Percentiles rank a stretch among this genome's conserved stretches.
Evolutionary conservation across 1,140 invertebrate species (phyloP).

Genomic region (Trichogramma pretiosum): DNA sequence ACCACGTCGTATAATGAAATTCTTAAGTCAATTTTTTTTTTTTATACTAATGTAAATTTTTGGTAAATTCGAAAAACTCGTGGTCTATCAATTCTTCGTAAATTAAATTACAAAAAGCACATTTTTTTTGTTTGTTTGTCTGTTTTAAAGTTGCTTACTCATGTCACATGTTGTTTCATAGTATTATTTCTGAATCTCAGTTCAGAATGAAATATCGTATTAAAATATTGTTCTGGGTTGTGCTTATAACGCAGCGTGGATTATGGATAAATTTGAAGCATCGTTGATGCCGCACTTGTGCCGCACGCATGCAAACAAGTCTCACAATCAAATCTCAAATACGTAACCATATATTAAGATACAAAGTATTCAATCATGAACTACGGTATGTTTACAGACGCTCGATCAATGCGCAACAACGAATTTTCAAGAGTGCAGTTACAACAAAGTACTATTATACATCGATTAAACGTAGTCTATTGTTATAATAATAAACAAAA

Average conservation of each 20-base stretch:
- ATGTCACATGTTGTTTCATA: constrained; percentile 7
- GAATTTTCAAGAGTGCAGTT: constrained; percentile 16
- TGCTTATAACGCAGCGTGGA: constrained; percentile 17
- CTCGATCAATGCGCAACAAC: too few relatives aligned
- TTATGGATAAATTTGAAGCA: too few relatives aligned
- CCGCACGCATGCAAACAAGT: too few relatives aligned
- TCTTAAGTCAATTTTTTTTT: constrained; percentile 18
- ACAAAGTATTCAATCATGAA: too few relatives aligned
- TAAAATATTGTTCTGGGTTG: constrained; percentile 19
- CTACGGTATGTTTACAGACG: too few relatives aligned
- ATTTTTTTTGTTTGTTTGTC: constrained; percentile 21
- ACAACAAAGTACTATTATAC: constrained; percentile 17
- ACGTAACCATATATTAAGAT: too few relatives aligned
- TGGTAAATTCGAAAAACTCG: constrained; percentile 17
- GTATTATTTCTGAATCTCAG: not conserved
- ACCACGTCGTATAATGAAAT: constrained; percentile 27
- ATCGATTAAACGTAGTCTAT: constrained; percentile 23
- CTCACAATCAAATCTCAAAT: too few relatives aligned
- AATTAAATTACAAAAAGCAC: constrained; percentile 19
- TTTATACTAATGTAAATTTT: constrained; percentile 10
- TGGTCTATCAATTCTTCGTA: constrained; percentile 19
- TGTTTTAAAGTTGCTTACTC: constrained; percentile 9
- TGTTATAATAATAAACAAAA: constrained; percentile 30
- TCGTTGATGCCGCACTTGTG: too few relatives aligned
- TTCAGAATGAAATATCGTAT: constrained; percentile 4